Percentiles rank a stretch among this genome's conserved stretches.
phyloP scores from a whole-genome alignment of 2,113 vertebrate species.

The Neodon shergylaensis region DNA sequence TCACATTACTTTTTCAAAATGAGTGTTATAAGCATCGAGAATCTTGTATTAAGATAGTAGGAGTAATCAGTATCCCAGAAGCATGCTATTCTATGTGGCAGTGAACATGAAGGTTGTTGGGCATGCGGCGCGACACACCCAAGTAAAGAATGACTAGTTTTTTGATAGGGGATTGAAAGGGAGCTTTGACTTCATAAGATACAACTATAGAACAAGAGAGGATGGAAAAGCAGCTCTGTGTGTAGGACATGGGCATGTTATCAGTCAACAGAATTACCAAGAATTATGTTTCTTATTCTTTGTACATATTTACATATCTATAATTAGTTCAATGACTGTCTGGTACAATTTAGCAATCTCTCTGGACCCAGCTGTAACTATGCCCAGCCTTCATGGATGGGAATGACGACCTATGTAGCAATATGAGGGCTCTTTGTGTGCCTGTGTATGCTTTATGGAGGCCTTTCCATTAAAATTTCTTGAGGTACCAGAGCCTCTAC shows the following conservation, averaged over 20 bases:
- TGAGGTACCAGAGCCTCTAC: background rate
- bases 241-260: background rate
- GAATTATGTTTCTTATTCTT: slow-evolving; percentile 34
- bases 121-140: background rate
- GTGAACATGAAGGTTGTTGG: background rate
- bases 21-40: background rate
- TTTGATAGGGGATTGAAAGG: background rate
- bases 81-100: background rate
- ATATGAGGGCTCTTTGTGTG: background rate
- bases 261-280: slow-evolving; percentile 44
- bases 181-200: slow-evolving; percentile 37
- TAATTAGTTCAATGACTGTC: slow-evolving; percentile 30
- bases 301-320: slow-evolving; percentile 42
- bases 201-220: background rate
- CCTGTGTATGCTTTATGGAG: background rate
- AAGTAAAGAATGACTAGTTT: background rate
- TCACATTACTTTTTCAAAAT: slow-evolving; percentile 23
- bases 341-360: background rate
- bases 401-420: background rate
- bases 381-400: background rate
- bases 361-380: slow-evolving; percentile 7
- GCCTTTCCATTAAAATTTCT: slow-evolving; percentile 1
- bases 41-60: slow-evolving; percentile 15
- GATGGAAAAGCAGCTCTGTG: background rate
- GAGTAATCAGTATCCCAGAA: background rate